Evolutionary conservation across 2,888 invertebrate species (phyloP).

Genomic region (Pandemis corylana): DNA sequence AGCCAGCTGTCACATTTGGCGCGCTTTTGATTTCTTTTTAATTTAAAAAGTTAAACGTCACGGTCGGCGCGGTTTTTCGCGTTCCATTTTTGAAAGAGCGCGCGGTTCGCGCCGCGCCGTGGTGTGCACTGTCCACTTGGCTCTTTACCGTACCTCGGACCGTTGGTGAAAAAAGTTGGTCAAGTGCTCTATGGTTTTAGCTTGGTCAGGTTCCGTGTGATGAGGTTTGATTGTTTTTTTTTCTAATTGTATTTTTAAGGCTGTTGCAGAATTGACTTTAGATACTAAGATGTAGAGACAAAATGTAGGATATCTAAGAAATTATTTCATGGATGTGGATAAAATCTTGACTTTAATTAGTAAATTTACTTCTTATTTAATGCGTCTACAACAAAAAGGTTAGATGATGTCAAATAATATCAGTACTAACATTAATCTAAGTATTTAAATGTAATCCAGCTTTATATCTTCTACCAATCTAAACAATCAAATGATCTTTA

Average conservation of each 20-base stretch:
- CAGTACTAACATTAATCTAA: too few species aligned
- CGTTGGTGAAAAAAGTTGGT: conserved; percentile 41
- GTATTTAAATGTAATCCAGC: too few species aligned
- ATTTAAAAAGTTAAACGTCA: conserved; percentile 46
- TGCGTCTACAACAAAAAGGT: too few species aligned
- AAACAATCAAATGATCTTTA: too few species aligned
- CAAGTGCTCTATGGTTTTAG: conserved; percentile 33
- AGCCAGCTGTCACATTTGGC: conserved; percentile 43
- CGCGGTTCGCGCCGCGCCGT: conserved; percentile 58
- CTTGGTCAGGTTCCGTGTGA: conserved; percentile 32
- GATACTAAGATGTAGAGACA: neutral
- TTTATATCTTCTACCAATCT: too few species aligned
- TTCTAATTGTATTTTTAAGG: neutral
- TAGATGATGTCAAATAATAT: too few species aligned
- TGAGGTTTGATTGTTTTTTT: conserved; percentile 3
- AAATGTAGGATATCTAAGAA: neutral
- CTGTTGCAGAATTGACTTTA: neutral
- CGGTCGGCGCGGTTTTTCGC: conserved; percentile 46
- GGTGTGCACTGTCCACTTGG: conserved; percentile 53
- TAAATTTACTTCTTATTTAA: too few species aligned
- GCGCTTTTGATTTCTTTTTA: conserved; percentile 25
- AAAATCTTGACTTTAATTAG: neutral
- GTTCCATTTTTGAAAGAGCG: conserved; percentile 57
- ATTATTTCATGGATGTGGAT: too few species aligned
- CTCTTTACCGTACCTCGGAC: conserved; percentile 48